These are phyloP conservation scores for Lypha dubia DNA, from an alignment of 2,888 invertebrate genomes.

Conservation along the genomic window DNA sequence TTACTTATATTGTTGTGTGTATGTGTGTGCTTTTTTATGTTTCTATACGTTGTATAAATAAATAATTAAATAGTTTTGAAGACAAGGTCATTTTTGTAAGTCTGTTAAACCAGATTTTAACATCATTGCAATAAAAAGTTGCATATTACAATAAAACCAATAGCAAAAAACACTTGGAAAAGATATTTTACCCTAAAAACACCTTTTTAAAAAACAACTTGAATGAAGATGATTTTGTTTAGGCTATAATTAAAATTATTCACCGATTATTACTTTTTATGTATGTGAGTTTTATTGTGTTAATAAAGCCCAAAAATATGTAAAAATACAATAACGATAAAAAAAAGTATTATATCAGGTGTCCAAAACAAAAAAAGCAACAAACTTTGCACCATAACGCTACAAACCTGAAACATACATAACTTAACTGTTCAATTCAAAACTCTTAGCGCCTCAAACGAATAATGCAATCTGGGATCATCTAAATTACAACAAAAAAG, in stretches of 20 bases:
- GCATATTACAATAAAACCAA: no score
- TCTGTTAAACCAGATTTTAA: slow-evolving; percentile 13
- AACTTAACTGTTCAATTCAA: slow-evolving; percentile 11
- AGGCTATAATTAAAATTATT: slow-evolving; percentile 37
- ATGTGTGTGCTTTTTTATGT: no score
- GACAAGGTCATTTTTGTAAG: slow-evolving; percentile 32
- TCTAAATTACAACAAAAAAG: slow-evolving; percentile 1
- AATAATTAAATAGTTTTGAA: slow-evolving; percentile 9
- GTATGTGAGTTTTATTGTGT: background rate
- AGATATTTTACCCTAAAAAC: background rate
- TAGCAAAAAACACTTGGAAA: slow-evolving; percentile 25
- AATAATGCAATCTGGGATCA: background rate
- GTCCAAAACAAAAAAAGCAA: slow-evolving; percentile 41
- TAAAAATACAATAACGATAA: background rate
- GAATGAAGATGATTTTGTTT: slow-evolving; percentile 32
- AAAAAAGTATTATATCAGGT: slow-evolving; percentile 35
- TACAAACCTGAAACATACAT: background rate
- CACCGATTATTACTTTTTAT: slow-evolving; percentile 30
- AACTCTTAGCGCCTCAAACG: background rate
- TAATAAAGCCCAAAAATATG: background rate
- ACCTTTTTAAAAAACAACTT: background rate
- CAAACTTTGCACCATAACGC: slow-evolving; percentile 7
- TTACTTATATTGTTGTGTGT: no score
- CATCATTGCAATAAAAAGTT: slow-evolving; percentile 19
- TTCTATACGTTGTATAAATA: no score